These are phyloP conservation scores for Emmelina monodactyla DNA, from an alignment of 2,888 invertebrate species.

Conservation along the genomic window DNA sequence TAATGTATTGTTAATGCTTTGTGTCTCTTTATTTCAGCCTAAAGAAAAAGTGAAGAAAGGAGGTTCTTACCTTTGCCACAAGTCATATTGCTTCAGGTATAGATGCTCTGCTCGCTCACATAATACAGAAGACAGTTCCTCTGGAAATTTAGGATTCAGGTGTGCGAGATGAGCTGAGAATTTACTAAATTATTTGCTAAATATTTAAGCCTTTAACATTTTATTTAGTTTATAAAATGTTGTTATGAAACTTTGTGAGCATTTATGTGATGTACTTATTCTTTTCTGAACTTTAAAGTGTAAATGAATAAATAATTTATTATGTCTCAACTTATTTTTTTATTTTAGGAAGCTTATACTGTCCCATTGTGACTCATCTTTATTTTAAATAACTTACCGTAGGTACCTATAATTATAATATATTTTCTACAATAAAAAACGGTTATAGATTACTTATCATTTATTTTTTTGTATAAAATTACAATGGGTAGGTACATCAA, in stretches of 20 bases:
- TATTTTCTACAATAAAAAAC: constrained; percentile 17
- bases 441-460: constrained; percentile 31
- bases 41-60: constrained; percentile 92
- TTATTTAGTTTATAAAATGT: too few species aligned
- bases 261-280: too few species aligned
- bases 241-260: too few species aligned
- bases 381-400: too few species aligned
- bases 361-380: too few species aligned
- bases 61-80: constrained; percentile 92
- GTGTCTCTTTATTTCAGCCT: constrained; percentile 48
- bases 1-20: not conserved
- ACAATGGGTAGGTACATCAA: constrained; percentile 47
- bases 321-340: too few species aligned
- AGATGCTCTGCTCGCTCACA: constrained; percentile 93
- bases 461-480: constrained; percentile 65
- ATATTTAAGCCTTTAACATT: too few species aligned
- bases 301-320: too few species aligned
- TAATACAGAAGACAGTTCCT: constrained; percentile 92
- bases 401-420: too few species aligned
- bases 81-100: constrained; percentile 91
- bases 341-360: too few species aligned
- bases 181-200: too few species aligned
- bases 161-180: constrained; percentile 72
- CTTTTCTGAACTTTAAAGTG: too few species aligned
- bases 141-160: constrained; percentile 92